Evolutionary conservation across 2,113 vertebrate species (phyloP).

Genomic region (Brachirus orientalis): DNA sequence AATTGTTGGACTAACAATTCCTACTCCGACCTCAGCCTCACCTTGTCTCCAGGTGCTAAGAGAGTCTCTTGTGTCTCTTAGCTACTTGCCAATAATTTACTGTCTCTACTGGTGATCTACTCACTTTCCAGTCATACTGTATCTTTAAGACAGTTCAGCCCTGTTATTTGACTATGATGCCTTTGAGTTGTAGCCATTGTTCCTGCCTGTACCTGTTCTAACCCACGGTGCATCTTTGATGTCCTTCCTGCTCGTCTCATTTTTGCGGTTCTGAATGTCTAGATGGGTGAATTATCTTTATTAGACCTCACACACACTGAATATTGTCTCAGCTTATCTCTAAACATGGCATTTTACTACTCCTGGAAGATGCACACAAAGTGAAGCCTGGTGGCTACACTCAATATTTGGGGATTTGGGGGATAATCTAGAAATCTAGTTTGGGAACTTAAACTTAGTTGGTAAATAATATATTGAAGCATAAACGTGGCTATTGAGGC

Average conservation of each 20-base stretch:
- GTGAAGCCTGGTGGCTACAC: no score
- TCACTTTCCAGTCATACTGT: constrained; percentile 27
- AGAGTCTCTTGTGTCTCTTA: background rate
- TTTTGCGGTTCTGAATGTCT: background rate
- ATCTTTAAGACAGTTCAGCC: constrained; percentile 4
- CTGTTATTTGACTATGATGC: constrained; percentile 31
- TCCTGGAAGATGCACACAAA: no score
- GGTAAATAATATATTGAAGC: no score
- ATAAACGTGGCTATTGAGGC: no score
- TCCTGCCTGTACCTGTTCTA: constrained; percentile 52
- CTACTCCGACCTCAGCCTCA: background rate
- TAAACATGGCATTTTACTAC: no score
- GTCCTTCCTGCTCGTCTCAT: constrained; percentile 8
- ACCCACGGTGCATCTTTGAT: constrained; percentile 36
- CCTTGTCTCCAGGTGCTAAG: background rate
- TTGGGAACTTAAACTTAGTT: no score
- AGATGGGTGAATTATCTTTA: background rate
- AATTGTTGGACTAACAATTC: no score
- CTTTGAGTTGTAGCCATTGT: constrained; percentile 16
- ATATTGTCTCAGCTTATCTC: no score
- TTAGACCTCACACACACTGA: no score
- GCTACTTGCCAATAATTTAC: background rate
- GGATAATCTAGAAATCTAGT: no score
- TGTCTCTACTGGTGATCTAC: background rate
- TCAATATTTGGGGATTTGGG: no score